Conservation (phyloP, 1,140 invertebrate genomes). For the Armadillidium nasatum region DNA sequence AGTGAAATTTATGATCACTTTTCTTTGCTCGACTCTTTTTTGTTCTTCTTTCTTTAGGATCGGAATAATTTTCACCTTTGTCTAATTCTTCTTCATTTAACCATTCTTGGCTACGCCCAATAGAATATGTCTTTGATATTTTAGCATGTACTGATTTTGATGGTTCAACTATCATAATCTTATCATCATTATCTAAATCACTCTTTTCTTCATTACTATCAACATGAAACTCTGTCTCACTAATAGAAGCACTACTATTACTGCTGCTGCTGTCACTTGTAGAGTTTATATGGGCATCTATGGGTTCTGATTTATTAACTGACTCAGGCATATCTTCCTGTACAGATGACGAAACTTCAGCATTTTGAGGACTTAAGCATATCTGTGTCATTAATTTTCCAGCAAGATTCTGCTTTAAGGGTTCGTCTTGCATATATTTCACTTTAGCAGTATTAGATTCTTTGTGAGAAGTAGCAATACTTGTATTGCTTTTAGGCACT, state of each 20-base stretch:
- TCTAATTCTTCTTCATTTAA: background rate
- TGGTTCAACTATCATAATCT: background rate
- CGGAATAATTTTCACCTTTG: background rate
- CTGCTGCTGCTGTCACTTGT: background rate
- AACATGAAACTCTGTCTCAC: background rate
- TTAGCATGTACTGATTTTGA: background rate
- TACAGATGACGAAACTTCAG: slow-evolving; percentile 3
- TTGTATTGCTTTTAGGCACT: slow-evolving; percentile 7
- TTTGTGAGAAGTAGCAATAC: background rate
- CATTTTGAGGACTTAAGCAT: slow-evolving; percentile 3
- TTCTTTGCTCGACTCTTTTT: background rate
- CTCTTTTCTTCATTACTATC: background rate
- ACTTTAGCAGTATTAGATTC: background rate
- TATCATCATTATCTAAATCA: background rate
- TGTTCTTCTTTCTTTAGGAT: background rate
- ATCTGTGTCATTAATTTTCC: background rate
- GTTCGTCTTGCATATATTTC: slow-evolving; percentile 1
- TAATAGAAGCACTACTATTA: background rate
- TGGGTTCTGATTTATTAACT: background rate
- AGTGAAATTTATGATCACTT: background rate
- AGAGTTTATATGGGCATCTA: background rate
- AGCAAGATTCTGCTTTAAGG: background rate
- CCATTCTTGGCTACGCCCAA: background rate
- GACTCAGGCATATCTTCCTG: background rate
- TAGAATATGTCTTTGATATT: background rate